phyloP scores from a whole-genome alignment of 2,888 invertebrate species.

The Cephonodes hylas region DNA sequence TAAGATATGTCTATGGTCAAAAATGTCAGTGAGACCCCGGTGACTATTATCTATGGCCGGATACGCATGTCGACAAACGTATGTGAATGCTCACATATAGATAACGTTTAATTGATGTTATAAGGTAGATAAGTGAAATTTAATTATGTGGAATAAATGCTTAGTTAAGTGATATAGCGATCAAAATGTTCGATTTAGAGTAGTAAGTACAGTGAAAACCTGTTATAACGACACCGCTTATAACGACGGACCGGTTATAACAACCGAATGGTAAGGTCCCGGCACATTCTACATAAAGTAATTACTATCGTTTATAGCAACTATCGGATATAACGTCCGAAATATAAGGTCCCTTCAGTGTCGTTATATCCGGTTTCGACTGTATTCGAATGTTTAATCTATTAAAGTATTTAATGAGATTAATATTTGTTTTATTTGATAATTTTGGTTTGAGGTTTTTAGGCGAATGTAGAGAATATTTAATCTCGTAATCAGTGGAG shows the following conservation, averaged over 20 bases:
- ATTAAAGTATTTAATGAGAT: slow-evolving; percentile 51
- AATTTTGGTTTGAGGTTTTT: too few relatives aligned
- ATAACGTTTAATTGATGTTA: not conserved
- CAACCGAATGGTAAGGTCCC: too few relatives aligned
- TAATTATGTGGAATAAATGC: slow-evolving; percentile 2
- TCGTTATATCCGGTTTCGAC: too few relatives aligned
- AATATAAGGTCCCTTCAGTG: too few relatives aligned
- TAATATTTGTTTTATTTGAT: slow-evolving; percentile 32
- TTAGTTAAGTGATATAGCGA: slow-evolving; percentile 12
- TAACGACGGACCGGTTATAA: too few relatives aligned
- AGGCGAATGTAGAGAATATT: not conserved
- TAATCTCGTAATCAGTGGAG: too few relatives aligned
- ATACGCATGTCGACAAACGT: not conserved
- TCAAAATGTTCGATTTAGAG: slow-evolving; percentile 18
- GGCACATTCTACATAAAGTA: too few relatives aligned
- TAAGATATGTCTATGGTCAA: not conserved
- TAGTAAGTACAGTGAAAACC: too few relatives aligned
- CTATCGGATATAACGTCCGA: too few relatives aligned
- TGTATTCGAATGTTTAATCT: slow-evolving; percentile 59
- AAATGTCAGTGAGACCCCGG: not conserved
- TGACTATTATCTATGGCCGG: not conserved
- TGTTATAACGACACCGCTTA: too few relatives aligned
- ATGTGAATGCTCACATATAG: slow-evolving; percentile 6
- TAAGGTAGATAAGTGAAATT: slow-evolving; percentile 1
- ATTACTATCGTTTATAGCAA: too few relatives aligned